Base-by-base conservation (phyloP, 1,140 invertebrate genomes). In the Lasioglossum albipes region DNA sequence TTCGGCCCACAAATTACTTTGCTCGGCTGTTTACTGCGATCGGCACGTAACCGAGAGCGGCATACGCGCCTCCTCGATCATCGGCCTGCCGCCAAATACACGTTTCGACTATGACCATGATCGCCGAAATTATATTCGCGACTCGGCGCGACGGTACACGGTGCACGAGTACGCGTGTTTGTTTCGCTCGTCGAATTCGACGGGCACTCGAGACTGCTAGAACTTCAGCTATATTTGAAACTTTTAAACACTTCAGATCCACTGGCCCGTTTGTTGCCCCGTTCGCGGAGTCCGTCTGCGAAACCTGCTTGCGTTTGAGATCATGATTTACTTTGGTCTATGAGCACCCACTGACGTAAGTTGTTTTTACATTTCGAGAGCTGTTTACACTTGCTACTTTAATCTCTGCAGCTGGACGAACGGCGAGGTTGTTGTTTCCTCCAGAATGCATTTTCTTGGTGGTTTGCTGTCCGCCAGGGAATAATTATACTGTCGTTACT, bases 11-110 rank as follows among this genome's bases (percentile, higher is more conserved):
- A 86, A 83, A 85, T 85, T 85, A 85, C 84, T 83, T 61, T 41
- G 73, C 74, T 71, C 81, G 82, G 49, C 67, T 86, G 80, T 86
- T 86, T 86, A 86, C 81, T 82, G 84, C 82, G 84, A 75, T 85
- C 82, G 84, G 84, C 84, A 86, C 84, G 84, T 85, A 85, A 86
- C 75, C 64, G 61, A 71, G 61, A 71, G 61, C 61, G 31, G 62
- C 31, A 75, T 82, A 82, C 83, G 84, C 85, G 80, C 71, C 62
- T 64, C 61, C 64, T 57, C 78, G 79, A 86, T 85, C 82, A 64
- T 57, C 67, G 52, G 6, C 2, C 52, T 54, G 52, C 52, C 52
- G 18, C 52, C 13, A 54, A 54, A 54, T 16, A 16, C 45, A 3
- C 45, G 45, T 54, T 54, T 16, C 52, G 16, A 4, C 45, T 10